These are phyloP conservation scores for Aulostomus chinensis DNA, from an alignment of 2,797 vertebrate genomes.

Conservation along the genomic window DNA sequence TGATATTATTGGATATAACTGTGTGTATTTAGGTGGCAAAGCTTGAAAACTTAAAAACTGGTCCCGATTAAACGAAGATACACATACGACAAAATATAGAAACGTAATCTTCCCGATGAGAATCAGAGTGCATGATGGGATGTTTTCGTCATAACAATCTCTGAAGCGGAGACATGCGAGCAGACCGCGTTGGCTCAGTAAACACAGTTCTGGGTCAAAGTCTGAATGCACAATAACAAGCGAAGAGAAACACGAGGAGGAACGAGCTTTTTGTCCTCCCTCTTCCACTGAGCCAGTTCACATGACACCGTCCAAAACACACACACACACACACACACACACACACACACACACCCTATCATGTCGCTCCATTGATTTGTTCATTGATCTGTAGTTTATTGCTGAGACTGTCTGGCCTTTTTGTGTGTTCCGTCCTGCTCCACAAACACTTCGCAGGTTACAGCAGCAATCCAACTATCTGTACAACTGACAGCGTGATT, in stretches of 20 bases:
- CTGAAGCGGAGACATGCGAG: constrained; percentile 10
- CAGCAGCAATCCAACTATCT: neutral
- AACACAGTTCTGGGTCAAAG: constrained; percentile 73
- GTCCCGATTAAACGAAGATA: no score
- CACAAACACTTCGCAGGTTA: neutral
- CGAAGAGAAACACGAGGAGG: constrained; percentile 58
- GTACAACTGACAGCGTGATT: constrained; percentile 1
- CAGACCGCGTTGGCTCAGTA: constrained; percentile 46
- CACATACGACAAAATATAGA: no score
- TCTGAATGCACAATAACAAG: constrained; percentile 59
- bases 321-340: constrained; percentile 24
- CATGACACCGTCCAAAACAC: constrained; percentile 47
- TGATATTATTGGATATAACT: neutral
- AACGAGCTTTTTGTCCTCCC: constrained; percentile 52
- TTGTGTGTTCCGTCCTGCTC: neutral
- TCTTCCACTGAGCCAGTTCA: constrained; percentile 47
- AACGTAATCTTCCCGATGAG: no score
- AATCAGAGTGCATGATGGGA: constrained; percentile 1
- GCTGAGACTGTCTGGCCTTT: neutral
- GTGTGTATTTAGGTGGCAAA: neutral
- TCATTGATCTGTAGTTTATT: constrained; percentile 19
- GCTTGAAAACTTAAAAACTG: neutral
- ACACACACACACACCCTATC: constrained; percentile 14
- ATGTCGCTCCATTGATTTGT: constrained; percentile 7
- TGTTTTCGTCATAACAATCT: constrained; percentile 35